Base-by-base conservation (phyloP, 92 coral and sea anemone genomes). In the Porites rus region DNA sequence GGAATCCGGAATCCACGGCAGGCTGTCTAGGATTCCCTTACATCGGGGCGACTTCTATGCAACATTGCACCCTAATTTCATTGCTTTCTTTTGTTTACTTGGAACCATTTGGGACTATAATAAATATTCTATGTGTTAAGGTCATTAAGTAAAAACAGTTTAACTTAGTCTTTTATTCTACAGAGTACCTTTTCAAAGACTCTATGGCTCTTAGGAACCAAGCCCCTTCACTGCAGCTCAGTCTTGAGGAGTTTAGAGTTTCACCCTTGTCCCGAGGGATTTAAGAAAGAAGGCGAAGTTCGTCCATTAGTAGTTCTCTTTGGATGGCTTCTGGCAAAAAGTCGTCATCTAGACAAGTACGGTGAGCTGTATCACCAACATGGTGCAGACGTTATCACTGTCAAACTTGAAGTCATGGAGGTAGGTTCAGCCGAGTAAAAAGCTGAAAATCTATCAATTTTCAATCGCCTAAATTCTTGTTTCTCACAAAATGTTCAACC, bases 291-390 rank as follows among this genome's bases (percentile, higher is more conserved):
- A 12, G 88, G 65, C 13, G 74, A 79, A 6, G 69, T 63, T 43
- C 87, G 91, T 50, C 95, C 99, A 31, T 83, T 96, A 64, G 98
- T 92, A 16, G 97, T 96, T 65, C 79, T 96, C 65, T 96, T 95
- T 83, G 97, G 99, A 11, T 96, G 99, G 99, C 89, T 96, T 63
- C 53, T 95, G 52, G 99, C 98, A 12, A 96, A 96, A 90, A 93
- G 98, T 72, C 93, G 92, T 20, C 98, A 96, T 77, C 81, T 96
- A n/a, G 95, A 96, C 76, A 96, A 95, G 38, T 96, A 95, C 77
- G 98, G 95, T 22, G 89, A 87, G 52, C 79, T 96, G 80, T 96
- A 96, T 65, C 98, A 95, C 70, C 88, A 93, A 2, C 83, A 93
- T 73, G 99, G 99, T n/a, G 95, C 97, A 9, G 99, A 96, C 69